Evolutionary conservation across 2,888 invertebrate species (phyloP).

Genomic region (Eugnorisma glareosa): DNA sequence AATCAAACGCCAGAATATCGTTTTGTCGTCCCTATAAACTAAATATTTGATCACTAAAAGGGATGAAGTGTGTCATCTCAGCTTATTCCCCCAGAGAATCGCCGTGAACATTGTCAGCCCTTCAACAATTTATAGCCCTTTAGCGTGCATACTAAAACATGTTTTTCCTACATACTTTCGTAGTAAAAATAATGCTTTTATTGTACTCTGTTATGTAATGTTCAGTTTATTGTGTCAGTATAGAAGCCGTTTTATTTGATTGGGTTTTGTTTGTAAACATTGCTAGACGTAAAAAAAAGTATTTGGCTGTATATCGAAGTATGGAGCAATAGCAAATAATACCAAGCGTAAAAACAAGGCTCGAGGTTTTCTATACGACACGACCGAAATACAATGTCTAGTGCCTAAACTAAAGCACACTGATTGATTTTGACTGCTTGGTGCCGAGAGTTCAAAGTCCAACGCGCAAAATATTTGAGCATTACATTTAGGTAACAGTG

Average conservation of each 20-base stretch:
- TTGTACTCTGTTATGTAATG: conserved; percentile 5
- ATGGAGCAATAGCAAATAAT: too few species aligned
- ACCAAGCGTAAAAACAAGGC: not conserved
- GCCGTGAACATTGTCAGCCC: conserved; percentile 15
- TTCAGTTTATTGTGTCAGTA: conserved; percentile 20
- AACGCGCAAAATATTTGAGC: not conserved
- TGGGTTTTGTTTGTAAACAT: conserved; percentile 16
- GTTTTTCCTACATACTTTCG: conserved; percentile 29
- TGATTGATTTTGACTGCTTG: not conserved
- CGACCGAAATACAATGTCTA: not conserved
- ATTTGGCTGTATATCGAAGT: not conserved
- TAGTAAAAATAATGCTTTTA: conserved; percentile 43
- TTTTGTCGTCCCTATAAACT: conserved; percentile 14
- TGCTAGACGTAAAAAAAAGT: not conserved
- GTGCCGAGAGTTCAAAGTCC: not conserved
- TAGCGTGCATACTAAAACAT: conserved; percentile 57
- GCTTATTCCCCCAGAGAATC: conserved; percentile 35
- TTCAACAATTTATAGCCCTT: conserved; percentile 52
- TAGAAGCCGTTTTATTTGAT: not conserved
- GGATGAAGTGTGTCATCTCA: conserved; percentile 25
- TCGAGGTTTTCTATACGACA: not conserved
- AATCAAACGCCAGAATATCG: not conserved
- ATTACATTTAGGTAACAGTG: not conserved
- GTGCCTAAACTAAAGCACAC: not conserved
- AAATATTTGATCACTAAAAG: conserved; percentile 50